Conservation (phyloP, 92 coral and sea anemone species). For the Zoanthus solanderi region DNA sequence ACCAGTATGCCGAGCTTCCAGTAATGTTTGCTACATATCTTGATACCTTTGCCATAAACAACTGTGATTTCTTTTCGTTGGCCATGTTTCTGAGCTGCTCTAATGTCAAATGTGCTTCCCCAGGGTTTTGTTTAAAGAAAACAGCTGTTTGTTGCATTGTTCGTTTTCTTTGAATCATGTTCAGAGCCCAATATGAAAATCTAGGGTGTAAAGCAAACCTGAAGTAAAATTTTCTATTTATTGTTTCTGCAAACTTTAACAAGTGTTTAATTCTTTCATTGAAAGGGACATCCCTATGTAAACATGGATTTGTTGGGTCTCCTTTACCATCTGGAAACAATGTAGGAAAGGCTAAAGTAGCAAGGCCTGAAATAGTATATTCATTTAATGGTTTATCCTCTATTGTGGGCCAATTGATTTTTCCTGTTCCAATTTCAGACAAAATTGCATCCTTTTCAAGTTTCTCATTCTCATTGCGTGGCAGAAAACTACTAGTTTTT, state of each 20-base stretch:
- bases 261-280: constrained; percentile 27
- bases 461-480: constrained; percentile 15
- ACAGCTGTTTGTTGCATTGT: constrained; percentile 55
- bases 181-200: constrained; percentile 69
- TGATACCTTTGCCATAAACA: constrained; percentile 27
- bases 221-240: neutral
- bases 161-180: constrained; percentile 59
- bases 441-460: constrained; percentile 19
- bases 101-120: constrained; percentile 64
- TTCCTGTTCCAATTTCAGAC: constrained; percentile 8
- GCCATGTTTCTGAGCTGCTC: constrained; percentile 61
- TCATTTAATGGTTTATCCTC: constrained; percentile 17
- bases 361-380: constrained; percentile 17
- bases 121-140: constrained; percentile 26
- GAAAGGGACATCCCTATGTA: constrained; percentile 17
- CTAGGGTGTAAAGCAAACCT: constrained; percentile 58
- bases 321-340: constrained; percentile 33
- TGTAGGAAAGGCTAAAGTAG: constrained; percentile 22
- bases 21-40: constrained; percentile 44
- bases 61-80: constrained; percentile 22
- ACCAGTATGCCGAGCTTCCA: constrained; percentile 59
- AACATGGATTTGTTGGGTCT: constrained; percentile 32
- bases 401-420: constrained; percentile 7
- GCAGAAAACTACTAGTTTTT: constrained; percentile 35
- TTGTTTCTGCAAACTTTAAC: constrained; percentile 53